Conservation (phyloP, 2,113 vertebrate genomes). For the Pontoporia blainvillei region DNA sequence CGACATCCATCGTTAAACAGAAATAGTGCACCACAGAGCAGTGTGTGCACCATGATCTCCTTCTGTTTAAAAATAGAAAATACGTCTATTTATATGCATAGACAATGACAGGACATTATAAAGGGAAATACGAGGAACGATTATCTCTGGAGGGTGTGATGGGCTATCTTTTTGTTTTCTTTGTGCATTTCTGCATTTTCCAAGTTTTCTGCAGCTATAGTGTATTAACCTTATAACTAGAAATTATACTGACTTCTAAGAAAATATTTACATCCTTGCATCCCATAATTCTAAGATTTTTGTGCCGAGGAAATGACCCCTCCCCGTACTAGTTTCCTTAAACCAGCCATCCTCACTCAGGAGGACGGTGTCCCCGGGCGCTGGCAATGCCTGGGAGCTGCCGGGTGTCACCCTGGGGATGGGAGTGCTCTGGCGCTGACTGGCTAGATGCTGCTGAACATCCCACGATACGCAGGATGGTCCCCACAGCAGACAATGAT, state of each 20-base stretch:
- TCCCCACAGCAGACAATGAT: background rate
- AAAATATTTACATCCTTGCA: background rate
- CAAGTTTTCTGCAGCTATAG: background rate
- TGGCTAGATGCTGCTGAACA: background rate
- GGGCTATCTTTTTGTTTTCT: background rate
- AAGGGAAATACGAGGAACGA: background rate
- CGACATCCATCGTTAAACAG: background rate
- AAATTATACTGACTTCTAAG: background rate
- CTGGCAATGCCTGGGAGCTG: background rate
- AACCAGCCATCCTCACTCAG: background rate
- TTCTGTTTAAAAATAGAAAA: slow-evolving; percentile 42
- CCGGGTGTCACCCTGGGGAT: background rate
- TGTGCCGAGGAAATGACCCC: background rate
- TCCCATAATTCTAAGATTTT: background rate
- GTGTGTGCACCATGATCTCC: background rate
- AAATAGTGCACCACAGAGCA: background rate
- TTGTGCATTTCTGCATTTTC: background rate
- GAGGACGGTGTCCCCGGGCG: background rate
- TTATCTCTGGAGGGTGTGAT: background rate
- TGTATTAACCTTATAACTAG: background rate
- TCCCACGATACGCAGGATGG: background rate
- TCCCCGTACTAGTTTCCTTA: background rate
- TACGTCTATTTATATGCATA: background rate
- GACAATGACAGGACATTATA: background rate
- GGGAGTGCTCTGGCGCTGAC: too few relatives aligned